Evolutionary conservation across 2,888 invertebrate genomes (phyloP), one percentile per base, ranked within the genome.

Genomic region (Perdita meconis): DNA sequence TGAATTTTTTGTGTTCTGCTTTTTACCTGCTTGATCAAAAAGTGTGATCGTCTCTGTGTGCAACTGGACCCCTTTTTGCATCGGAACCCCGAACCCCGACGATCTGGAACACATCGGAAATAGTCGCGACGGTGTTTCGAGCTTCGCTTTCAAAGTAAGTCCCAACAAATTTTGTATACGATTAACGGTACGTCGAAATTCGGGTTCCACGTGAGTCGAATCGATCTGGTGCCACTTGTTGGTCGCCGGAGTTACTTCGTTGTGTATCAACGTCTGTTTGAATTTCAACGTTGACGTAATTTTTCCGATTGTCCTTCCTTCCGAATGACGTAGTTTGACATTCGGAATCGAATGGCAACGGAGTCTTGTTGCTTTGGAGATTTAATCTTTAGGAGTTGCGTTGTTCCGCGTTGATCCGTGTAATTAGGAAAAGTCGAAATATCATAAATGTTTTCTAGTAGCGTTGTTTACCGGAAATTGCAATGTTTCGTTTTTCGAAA

Each of bases 211-310:
- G 71, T 71, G 71, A 68, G 44, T 16, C 19, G 22, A 68, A 65
- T 72, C 59, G 78, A 83, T 70, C 63, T 61, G 66, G 74, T 61
- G 83, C 87, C 87, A 87, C 87, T 86, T 87, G 87, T 87, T 87
- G 87, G 78, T 42, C 38, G 44, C 30, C 19, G 4, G 47, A 42
- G 47, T 12, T 51, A 3, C 38, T 24, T 44, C 13, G n/a, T 8
- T n/a, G n/a, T n/a, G n/a, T n/a, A n/a, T n/a, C 12, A 30, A 63
- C 40, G 50, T 50, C n/a, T 34, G 16, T 24, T 16, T 36, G 19
- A 34, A 42, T 51, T 50, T 65, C 12, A 44, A 57, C n/a, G 13
- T 36, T n/a, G 1, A 13, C 44, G 24, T 22, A 55, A 64, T 51
- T 51, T 30, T 26, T 5, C 5, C 6, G 6, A n/a, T 13, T 2